These are phyloP conservation scores for Acanthoscelides obtectus DNA, from an alignment of 2,888 invertebrate species.

Conservation along the genomic window DNA sequence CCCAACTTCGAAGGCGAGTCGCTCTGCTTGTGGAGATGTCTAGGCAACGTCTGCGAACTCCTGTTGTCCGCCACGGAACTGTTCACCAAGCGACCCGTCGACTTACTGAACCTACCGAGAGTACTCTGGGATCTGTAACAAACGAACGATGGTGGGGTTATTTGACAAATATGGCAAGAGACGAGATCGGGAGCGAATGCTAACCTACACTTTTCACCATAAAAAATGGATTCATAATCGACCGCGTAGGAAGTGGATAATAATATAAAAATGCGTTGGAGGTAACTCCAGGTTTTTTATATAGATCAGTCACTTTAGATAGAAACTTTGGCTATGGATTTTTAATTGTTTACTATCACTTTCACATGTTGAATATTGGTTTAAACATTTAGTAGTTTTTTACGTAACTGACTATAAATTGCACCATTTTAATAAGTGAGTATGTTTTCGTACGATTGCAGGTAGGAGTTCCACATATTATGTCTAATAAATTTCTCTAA, in stretches of 20 bases:
- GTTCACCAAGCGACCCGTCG: conserved; percentile 65
- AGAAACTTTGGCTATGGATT: no score
- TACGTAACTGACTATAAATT: no score
- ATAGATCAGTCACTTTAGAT: neutral
- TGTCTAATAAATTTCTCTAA: no score
- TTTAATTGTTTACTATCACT: no score
- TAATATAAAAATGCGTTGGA: neutral
- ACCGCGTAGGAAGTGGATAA: neutral
- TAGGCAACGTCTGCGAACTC: conserved; percentile 72
- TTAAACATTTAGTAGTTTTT: no score
- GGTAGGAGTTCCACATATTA: no score
- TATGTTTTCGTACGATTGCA: no score
- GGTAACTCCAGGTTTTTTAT: neutral
- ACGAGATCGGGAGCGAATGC: neutral
- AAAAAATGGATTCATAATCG: conserved; percentile 6
- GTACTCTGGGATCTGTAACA: conserved; percentile 66
- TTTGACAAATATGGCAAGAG: conserved; percentile 11
- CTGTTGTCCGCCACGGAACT: conserved; percentile 49
- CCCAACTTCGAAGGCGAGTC: conserved; percentile 44
- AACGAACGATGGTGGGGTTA: conserved; percentile 22
- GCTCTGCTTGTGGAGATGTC: conserved; percentile 47
- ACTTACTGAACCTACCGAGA: conserved; percentile 78
- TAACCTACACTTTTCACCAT: conserved; percentile 13
- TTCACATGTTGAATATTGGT: no score
- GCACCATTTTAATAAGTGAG: no score